Conservation (phyloP, 1,140 invertebrate species). For the Sogatella furcifera region DNA sequence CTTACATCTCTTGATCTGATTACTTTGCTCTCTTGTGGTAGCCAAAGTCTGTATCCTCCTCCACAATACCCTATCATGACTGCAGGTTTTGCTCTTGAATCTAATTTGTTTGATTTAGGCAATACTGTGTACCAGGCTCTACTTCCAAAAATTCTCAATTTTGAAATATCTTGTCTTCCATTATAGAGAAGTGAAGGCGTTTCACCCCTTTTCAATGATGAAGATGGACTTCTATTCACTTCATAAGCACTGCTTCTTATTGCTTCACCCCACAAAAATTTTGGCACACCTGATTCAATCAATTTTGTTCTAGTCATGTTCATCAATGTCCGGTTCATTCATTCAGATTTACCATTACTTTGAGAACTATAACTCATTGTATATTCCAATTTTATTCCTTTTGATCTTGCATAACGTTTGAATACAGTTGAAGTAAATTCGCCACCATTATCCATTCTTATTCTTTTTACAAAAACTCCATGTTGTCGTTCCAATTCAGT, state of each 20-base stretch:
- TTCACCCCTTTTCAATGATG: not conserved
- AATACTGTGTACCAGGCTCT: slow-evolving; percentile 6
- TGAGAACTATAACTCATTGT: slow-evolving; percentile 26
- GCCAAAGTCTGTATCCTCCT: not conserved
- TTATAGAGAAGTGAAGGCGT: slow-evolving; percentile 4
- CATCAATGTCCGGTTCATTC: slow-evolving; percentile 28
- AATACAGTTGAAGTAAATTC: slow-evolving; percentile 14
- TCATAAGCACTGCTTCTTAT: slow-evolving; percentile 12
- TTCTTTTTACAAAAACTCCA: not conserved
- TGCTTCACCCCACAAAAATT: slow-evolving; percentile 29
- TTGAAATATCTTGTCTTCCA: slow-evolving; percentile 5
- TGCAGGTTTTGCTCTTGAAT: slow-evolving; percentile 2
- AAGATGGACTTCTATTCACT: slow-evolving; percentile 12
- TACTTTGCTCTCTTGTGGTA: slow-evolving; percentile 6
- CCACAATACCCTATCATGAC: slow-evolving; percentile 7
- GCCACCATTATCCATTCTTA: slow-evolving; percentile 16
- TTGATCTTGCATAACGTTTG: slow-evolving; percentile 20
- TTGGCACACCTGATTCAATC: slow-evolving; percentile 20
- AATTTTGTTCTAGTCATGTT: slow-evolving; percentile 27
- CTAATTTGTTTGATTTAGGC: slow-evolving; percentile 9
- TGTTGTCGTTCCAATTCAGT: not conserved
- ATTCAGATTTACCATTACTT: slow-evolving; percentile 30
- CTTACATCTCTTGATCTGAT: slow-evolving; percentile 4
- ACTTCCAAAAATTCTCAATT: slow-evolving; percentile 12
- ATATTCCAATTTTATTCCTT: slow-evolving; percentile 26